Evolutionary conservation across 2,888 invertebrate genomes (phyloP).

Genomic region (Pyrrhosoma nymphula): DNA sequence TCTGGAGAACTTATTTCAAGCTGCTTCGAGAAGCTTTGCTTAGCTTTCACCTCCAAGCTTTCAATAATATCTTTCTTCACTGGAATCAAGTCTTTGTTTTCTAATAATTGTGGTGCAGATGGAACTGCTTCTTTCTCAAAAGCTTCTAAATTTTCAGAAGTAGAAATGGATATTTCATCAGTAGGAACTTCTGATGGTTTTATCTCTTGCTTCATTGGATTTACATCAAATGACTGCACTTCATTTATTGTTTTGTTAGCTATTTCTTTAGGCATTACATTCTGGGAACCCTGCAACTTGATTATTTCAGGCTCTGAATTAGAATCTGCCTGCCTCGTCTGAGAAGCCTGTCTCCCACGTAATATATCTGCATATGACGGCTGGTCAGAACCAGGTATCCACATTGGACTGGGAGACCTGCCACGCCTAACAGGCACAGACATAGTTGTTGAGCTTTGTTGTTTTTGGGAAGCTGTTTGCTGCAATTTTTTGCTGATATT

Average conservation of each 20-base stretch:
- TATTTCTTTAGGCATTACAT: neutral
- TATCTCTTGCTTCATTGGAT: neutral
- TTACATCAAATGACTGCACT: neutral
- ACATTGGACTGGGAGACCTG: conserved; percentile 86
- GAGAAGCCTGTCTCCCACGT: conserved; percentile 79
- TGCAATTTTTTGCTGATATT: conserved; percentile 68
- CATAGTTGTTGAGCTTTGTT: conserved; percentile 50
- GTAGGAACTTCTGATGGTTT: neutral
- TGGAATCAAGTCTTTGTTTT: neutral
- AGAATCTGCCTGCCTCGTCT: conserved; percentile 25
- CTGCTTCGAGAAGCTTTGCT: neutral
- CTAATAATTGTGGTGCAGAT: neutral
- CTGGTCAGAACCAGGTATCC: conserved; percentile 83
- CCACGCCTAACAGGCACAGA: conserved; percentile 74
- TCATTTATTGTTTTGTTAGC: conserved; percentile 11
- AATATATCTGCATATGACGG: conserved; percentile 90
- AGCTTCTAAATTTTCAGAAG: neutral
- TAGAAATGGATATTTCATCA: neutral
- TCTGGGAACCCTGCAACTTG: conserved; percentile 22
- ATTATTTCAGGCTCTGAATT: conserved; percentile 46
- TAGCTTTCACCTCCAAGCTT: neutral
- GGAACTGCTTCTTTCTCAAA: conserved; percentile 16
- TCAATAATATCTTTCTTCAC: conserved; percentile 25
- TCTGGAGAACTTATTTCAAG: conserved; percentile 60
- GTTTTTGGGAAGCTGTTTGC: conserved; percentile 50